These are phyloP conservation scores for Rhopalosiphum padi DNA, from an alignment of 1,140 invertebrate species.

Conservation along the genomic window DNA sequence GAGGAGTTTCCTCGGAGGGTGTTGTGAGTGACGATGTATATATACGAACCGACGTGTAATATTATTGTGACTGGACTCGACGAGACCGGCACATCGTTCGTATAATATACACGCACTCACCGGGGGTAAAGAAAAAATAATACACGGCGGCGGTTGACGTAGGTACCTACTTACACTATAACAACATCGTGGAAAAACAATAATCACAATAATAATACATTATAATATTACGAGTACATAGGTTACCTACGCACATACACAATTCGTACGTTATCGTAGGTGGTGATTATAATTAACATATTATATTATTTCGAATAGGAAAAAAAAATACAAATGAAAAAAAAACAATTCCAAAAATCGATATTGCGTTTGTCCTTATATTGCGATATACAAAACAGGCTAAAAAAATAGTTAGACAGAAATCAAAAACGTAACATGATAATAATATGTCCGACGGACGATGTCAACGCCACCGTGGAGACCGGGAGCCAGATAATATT, in stretches of 20 bases:
- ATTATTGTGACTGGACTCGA: not conserved
- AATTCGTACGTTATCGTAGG: not conserved
- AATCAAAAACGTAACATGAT: slow-evolving; percentile 45
- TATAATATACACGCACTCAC: not conserved
- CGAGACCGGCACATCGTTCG: not conserved
- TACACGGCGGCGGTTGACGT: not conserved
- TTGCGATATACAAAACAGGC: not conserved
- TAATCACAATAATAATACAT: slow-evolving; percentile 6
- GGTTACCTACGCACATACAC: not conserved
- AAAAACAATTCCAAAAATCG: not conserved
- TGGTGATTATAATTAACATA: not conserved
- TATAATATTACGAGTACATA: not conserved
- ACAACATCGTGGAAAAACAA: not conserved
- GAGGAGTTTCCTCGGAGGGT: not conserved
- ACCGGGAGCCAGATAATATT: not conserved
- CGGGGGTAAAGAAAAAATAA: not conserved
- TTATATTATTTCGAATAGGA: not conserved
- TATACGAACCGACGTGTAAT: not conserved
- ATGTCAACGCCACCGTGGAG: not conserved
- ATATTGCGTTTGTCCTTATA: slow-evolving; percentile 30
- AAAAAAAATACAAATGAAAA: not conserved
- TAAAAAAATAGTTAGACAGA: not conserved
- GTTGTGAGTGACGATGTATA: not conserved
- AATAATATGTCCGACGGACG: not conserved
- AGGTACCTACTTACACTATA: not conserved